These are phyloP conservation scores for Ceratina japonica DNA, from an alignment of 1,140 invertebrate genomes.

Conservation along the genomic window DNA sequence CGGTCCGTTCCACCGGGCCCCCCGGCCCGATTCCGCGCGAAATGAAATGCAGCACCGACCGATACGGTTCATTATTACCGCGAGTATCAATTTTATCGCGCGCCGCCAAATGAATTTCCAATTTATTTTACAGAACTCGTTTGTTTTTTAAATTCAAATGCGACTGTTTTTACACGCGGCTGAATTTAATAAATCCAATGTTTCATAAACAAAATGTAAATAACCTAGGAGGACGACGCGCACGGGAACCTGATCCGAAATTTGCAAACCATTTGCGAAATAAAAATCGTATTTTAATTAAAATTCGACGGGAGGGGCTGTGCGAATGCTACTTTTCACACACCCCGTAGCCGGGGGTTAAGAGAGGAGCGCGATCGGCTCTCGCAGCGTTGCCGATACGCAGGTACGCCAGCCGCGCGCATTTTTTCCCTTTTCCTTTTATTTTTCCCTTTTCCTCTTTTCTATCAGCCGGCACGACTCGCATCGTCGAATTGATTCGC, in stretches of 20 bases:
- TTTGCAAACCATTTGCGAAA: too few species aligned
- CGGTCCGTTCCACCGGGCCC: background rate
- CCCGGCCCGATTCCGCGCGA: background rate
- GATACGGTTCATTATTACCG: background rate
- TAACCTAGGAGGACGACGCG: too few species aligned
- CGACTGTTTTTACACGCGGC: too few species aligned
- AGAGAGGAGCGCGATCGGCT: slow-evolving; percentile 3
- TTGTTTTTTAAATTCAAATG: too few species aligned
- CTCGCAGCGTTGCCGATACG: slow-evolving; percentile 52
- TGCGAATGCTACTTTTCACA: too few species aligned
- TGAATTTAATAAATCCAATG: too few species aligned
- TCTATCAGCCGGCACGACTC: slow-evolving; percentile 7
- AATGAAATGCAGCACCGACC: too few species aligned
- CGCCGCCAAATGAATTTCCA: background rate
- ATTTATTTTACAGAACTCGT: background rate
- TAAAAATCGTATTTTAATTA: too few species aligned
- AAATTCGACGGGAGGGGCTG: too few species aligned
- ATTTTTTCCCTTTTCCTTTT: too few species aligned
- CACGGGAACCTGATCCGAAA: too few species aligned
- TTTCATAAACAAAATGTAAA: too few species aligned
- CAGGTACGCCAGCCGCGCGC: background rate
- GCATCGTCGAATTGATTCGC: slow-evolving; percentile 38
- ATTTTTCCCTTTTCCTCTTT: slow-evolving; percentile 1
- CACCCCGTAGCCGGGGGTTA: slow-evolving; percentile 10
- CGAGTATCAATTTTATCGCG: slow-evolving; percentile 10